phyloP scores from a whole-genome alignment of 2,888 invertebrate genomes.

The Fragum fragum region DNA sequence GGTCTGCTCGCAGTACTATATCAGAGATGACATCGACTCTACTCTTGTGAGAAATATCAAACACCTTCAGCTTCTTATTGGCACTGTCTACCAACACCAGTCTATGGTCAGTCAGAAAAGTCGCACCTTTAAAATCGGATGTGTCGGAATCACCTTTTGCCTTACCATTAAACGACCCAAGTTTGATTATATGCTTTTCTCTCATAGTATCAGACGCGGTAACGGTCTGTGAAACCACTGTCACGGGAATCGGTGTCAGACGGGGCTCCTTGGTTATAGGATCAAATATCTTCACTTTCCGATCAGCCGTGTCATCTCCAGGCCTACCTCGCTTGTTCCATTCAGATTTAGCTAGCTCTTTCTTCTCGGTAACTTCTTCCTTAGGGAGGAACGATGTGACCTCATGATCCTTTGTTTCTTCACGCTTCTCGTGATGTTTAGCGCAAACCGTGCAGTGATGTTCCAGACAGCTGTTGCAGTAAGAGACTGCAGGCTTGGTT shows the following conservation, averaged over 20 bases:
- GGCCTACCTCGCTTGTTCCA: slow-evolving; percentile 5
- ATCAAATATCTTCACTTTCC: slow-evolving; percentile 37
- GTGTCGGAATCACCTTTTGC: slow-evolving; percentile 49
- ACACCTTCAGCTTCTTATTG: slow-evolving; percentile 63
- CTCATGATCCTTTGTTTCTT: slow-evolving; percentile 59
- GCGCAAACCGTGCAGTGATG: slow-evolving; percentile 56
- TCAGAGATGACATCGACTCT: slow-evolving; percentile 61
- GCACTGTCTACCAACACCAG: slow-evolving; percentile 55
- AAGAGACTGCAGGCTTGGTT: slow-evolving; percentile 36
- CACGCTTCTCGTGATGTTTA: slow-evolving; percentile 51
- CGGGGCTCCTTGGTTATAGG: slow-evolving; percentile 37
- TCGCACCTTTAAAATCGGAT: slow-evolving; percentile 54
- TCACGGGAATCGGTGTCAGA: slow-evolving; percentile 13
- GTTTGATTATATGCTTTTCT: slow-evolving; percentile 46
- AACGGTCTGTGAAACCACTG: slow-evolving; percentile 52
- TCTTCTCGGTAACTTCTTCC: slow-evolving; percentile 27
- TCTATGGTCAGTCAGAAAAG: slow-evolving; percentile 52
- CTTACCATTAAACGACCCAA: slow-evolving; percentile 58
- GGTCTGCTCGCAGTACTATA: slow-evolving; percentile 52
- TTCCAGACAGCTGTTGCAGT: slow-evolving; percentile 60
- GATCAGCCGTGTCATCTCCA: slow-evolving; percentile 7
- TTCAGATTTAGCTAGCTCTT: neutral
- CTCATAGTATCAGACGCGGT: slow-evolving; percentile 45
- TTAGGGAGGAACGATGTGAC: slow-evolving; percentile 40
- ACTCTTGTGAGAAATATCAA: slow-evolving; percentile 63